Evolutionary conservation across 2,888 invertebrate species (phyloP).

Genomic region (Zygaena filipendulae): DNA sequence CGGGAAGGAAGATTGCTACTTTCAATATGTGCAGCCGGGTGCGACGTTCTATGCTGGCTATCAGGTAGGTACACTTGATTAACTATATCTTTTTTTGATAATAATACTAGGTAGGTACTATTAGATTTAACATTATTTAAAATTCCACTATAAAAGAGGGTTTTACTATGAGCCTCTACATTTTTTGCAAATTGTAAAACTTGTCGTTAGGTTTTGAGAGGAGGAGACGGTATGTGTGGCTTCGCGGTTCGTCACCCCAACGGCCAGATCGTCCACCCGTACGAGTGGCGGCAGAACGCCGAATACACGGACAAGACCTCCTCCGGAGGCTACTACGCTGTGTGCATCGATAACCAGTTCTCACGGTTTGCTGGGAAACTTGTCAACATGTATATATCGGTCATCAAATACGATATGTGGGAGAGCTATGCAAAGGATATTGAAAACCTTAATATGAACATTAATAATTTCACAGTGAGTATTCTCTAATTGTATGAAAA

Average conservation of each 20-base stretch:
- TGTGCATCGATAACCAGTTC: slow-evolving; percentile 94
- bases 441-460: slow-evolving; percentile 86
- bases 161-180: too few species aligned
- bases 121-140: slow-evolving; percentile 1
- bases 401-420: slow-evolving; percentile 94
- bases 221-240: slow-evolving; percentile 94
- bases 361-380: slow-evolving; percentile 91
- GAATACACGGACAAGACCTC: slow-evolving; percentile 89
- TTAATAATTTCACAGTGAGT: slow-evolving; percentile 90
- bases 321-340: slow-evolving; percentile 87
- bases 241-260: slow-evolving; percentile 90
- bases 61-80: slow-evolving; percentile 80
- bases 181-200: too few species aligned
- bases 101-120: slow-evolving; percentile 21
- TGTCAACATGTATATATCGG: slow-evolving; percentile 90
- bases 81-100: slow-evolving; percentile 13
- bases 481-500: too few species aligned
- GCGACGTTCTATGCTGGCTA: slow-evolving; percentile 95
- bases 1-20: slow-evolving; percentile 95
- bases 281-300: slow-evolving; percentile 89
- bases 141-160: neutral
- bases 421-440: slow-evolving; percentile 91
- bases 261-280: slow-evolving; percentile 87
- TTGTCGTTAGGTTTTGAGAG: slow-evolving; percentile 80
- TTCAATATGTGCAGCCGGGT: slow-evolving; percentile 91